Evolutionary conservation across 2,113 vertebrate species (phyloP), one percentile per base, ranked within the genome.

Genomic region (Argyrosomus japonicus): DNA sequence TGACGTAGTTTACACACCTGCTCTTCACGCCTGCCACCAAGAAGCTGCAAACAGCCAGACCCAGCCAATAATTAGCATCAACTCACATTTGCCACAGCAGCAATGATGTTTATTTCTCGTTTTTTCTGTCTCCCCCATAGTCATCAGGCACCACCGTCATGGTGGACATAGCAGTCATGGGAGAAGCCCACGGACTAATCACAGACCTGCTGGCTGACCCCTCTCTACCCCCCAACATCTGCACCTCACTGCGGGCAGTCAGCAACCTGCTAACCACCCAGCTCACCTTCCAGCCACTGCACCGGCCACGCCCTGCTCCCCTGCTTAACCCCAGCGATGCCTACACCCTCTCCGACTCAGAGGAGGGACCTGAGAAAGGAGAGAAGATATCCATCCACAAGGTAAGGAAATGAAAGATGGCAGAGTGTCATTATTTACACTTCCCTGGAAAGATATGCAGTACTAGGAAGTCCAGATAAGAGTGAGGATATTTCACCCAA

Each of bases 151-250:
- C 98, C 93, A 98, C 96, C 19, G 97, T 99, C 83, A 97, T 95
- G 15, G 98, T 99, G 94, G 98, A 99, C 69, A 98, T 99, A 0
- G 97, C 98, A 0, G 97, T 99, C 89, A 99, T 99, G 98, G 98
- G 98, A 11, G 98, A 99, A 85, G 98, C 98, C 1, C 98, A 99
- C 0, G 98, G 98, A 13, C 96, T 99, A 69, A 99, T 99, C 86
- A 96, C 97, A 0, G 98, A 99, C 91, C 97, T 99, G 23, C 93
- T 99, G 87, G 98, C 98, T 0, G 98, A 99, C 85, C 97, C 98
- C 11, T 97, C 97, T 0, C 93, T 99, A 84, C 97, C 98, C 3
- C 96, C 98, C 27, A 97, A 97, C 0, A 98, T 97, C 78, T 98
- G 97, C 93, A 97, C 97, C 0, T 98, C 98, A 0, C 90, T 99